Conservation (phyloP, 2,113 vertebrate genomes). For the Ophthalmolycus amberensis region DNA sequence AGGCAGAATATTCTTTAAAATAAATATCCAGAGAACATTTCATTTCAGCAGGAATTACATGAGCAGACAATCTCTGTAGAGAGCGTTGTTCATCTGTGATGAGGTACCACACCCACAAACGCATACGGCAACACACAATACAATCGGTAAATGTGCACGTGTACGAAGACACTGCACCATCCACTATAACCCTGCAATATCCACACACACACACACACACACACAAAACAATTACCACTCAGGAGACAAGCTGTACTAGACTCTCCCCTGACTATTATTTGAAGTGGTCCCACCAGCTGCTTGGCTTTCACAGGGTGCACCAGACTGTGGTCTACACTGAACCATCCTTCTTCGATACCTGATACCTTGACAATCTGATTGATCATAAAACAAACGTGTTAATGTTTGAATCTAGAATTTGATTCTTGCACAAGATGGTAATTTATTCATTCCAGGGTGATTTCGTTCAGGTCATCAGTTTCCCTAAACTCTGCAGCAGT, state of each 20-base stretch:
- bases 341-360: conserved; percentile 22
- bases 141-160: not conserved
- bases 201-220: conserved; percentile 8
- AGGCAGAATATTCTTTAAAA: conserved; percentile 40
- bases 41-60: conserved; percentile 39
- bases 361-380: conserved; percentile 21
- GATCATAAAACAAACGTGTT: conserved; percentile 6
- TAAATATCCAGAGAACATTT: conserved; percentile 47
- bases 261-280: conserved; percentile 14
- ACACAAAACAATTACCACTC: not conserved
- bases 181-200: not conserved
- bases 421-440: conserved; percentile 3
- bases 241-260: conserved; percentile 34
- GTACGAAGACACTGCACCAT: not conserved
- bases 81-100: conserved; percentile 25
- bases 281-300: conserved; percentile 25
- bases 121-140: not conserved
- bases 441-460: not conserved
- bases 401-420: conserved; percentile 11
- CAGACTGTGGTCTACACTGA: conserved; percentile 4
- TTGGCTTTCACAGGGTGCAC: conserved; percentile 23
- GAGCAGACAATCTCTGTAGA: conserved; percentile 37
- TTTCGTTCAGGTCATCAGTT: conserved; percentile 15
- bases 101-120: conserved; percentile 14
- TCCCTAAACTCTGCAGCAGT: conserved; percentile 11